Conservation (phyloP, 2,888 invertebrate genomes). For the Mycalesis mineus region DNA sequence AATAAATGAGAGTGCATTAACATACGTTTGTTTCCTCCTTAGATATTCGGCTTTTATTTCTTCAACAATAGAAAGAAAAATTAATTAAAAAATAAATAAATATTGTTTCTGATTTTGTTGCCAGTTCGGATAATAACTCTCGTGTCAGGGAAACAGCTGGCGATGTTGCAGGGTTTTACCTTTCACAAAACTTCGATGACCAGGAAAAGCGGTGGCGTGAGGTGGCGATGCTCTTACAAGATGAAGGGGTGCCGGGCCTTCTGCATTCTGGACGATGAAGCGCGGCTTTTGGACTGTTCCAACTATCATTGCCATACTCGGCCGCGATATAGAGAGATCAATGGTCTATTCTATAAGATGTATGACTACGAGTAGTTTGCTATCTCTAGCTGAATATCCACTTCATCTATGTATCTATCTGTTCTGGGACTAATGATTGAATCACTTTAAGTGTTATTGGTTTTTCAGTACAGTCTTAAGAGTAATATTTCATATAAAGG, state of each 20-base stretch:
- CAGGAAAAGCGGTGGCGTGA: conserved; percentile 1
- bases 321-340: neutral
- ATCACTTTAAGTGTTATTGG: too few species aligned
- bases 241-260: conserved; percentile 8
- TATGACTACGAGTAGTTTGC: neutral
- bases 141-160: conserved; percentile 1
- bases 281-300: neutral
- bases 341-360: neutral
- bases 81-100: neutral
- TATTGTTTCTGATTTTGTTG: neutral
- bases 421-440: too few species aligned
- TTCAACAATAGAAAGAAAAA: too few species aligned
- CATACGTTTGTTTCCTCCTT: too few species aligned
- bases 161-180: conserved; percentile 3
- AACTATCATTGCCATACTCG: conserved; percentile 1
- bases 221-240: conserved; percentile 10
- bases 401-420: too few species aligned
- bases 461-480: too few species aligned
- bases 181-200: conserved; percentile 1
- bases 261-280: conserved; percentile 6
- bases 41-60: too few species aligned
- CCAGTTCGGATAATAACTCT: neutral
- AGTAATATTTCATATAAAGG: too few species aligned
- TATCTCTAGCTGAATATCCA: too few species aligned
- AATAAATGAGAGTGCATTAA: too few species aligned